Evolutionary conservation across 2,888 invertebrate genomes (phyloP), one percentile per base, ranked within the genome.

Genomic region (Dermolepida albohirtum): DNA sequence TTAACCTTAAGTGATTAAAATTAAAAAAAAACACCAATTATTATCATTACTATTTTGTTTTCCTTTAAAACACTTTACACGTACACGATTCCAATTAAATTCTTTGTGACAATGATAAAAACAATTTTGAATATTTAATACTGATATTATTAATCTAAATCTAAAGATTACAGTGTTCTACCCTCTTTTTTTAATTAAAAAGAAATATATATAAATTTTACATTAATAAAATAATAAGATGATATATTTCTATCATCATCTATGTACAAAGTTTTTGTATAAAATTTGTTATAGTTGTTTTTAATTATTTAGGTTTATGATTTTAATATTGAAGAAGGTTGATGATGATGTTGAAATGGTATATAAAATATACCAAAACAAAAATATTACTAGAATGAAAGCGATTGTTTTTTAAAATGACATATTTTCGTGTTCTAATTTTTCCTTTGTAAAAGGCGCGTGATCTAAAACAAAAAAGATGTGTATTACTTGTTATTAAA

Each of bases 401-500:
- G 50, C 55, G 51, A 63, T 70, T 67, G 66, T 64, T 66, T 70
- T 63, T 65, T 64, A 66, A 66, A 64, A 64, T 54, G 57, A 34
- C 65, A 51, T 64, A 63, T n/a, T 57, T 59, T 52, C 51, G 51
- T 64, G 69, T 62, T 66, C 64, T 67, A 66, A 52, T 62, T 69
- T 54, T 43, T 64, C 69, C 69, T 71, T 67, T 64, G 11, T 52
- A 57, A 71, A 69, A 70, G 64, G 70, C 66, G 68, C 68, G 73
- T 73, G 73, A 73, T 73, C 72, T 71, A 49, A 66, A 69, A n/a
- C n/a, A n/a, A 63, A 52, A 66, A 40, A 70, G 68, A 70, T 63
- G 65, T 74, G 71, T 70, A 69, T 72, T 72, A 70, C 69, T 34
- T 76, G 73, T 74, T 75, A 73, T 73, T 72, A 74, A 69, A 69